A percentile compares a stretch with the other conserved stretches of the same genome.
phyloP scores from a whole-genome alignment of 2,888 invertebrate genomes.

The Brenthis ino region DNA sequence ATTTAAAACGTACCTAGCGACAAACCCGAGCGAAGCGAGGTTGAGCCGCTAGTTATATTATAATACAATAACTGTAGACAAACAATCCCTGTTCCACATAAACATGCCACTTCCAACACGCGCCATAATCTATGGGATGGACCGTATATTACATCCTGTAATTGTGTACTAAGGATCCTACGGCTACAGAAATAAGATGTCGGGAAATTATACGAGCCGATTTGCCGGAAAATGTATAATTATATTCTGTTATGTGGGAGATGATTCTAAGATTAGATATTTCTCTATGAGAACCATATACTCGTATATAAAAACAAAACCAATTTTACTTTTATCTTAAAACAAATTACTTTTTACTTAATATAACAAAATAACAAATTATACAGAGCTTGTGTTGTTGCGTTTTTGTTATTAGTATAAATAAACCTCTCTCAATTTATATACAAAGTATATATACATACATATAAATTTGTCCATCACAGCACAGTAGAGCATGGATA shows the following conservation, averaged over 20 bases:
- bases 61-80: background rate
- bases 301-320: background rate
- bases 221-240: slow-evolving; percentile 12
- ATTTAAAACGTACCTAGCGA: no score
- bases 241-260: background rate
- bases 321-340: slow-evolving; percentile 2
- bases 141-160: slow-evolving; percentile 15
- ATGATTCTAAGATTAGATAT: background rate
- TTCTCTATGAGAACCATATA: background rate
- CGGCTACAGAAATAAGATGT: slow-evolving; percentile 25
- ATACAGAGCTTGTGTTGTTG: background rate
- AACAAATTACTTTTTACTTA: slow-evolving; percentile 4
- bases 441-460: no score
- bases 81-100: background rate
- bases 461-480: no score
- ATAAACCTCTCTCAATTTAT: background rate
- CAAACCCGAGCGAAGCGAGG: no score
- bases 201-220: slow-evolving; percentile 25
- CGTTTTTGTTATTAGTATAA: slow-evolving; percentile 7
- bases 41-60: no score
- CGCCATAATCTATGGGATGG: background rate
- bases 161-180: slow-evolving; percentile 24
- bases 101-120: slow-evolving; percentile 2
- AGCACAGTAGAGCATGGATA: no score
- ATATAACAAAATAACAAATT: slow-evolving; percentile 2